These are phyloP conservation scores for Colletes gigas DNA, from an alignment of 1,140 invertebrate species.

Conservation along the genomic window DNA sequence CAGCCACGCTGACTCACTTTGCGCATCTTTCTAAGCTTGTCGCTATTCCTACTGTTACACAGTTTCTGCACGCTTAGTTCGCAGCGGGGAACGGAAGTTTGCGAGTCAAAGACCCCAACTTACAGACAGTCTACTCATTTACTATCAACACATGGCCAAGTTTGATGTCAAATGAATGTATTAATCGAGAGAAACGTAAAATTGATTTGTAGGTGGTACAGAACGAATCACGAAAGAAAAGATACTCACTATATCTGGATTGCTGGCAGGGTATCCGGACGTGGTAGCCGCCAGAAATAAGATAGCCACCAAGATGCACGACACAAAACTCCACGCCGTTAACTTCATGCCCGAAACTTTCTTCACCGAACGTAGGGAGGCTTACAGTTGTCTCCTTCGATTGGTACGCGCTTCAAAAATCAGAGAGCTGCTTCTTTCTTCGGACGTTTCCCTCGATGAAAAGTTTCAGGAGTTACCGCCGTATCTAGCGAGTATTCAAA, in stretches of 20 bases:
- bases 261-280: slow-evolving; percentile 70
- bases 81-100: not conserved
- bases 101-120: slow-evolving; percentile 37
- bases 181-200: too few species aligned
- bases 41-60: not conserved
- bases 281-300: slow-evolving; percentile 55
- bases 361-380: not conserved
- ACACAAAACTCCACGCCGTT: slow-evolving; percentile 62
- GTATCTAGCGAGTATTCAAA: not conserved
- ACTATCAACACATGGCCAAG: slow-evolving; percentile 10
- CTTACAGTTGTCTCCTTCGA: not conserved
- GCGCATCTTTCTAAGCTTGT: slow-evolving; percentile 8
- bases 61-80: not conserved
- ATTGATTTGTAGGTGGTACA: too few species aligned
- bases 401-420: not conserved
- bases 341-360: slow-evolving; percentile 71
- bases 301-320: slow-evolving; percentile 60
- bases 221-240: not conserved
- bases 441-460: not conserved
- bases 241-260: slow-evolving; percentile 75
- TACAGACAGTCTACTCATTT: not conserved
- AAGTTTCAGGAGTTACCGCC: slow-evolving; percentile 24
- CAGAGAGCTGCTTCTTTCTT: not conserved
- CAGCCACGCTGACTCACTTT: not conserved
- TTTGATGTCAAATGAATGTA: too few species aligned